Percentiles rank a stretch among this genome's conserved stretches.
These are phyloP conservation scores for Parauchenoglanis punctatus DNA, from an alignment of 2,797 vertebrate species.

Conservation along the genomic window DNA sequence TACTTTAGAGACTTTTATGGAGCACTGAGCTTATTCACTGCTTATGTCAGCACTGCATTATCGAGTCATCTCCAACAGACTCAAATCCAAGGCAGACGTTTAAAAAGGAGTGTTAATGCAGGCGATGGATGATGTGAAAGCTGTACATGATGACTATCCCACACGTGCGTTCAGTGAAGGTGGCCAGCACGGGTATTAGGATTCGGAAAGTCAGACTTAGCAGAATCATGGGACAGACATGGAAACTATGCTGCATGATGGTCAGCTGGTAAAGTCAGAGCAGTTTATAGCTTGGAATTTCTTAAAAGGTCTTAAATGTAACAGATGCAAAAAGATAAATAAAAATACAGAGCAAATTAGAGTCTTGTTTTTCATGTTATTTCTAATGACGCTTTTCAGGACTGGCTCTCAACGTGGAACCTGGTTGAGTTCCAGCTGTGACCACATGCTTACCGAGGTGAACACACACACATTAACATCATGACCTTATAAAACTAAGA, in stretches of 20 bases:
- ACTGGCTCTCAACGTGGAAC: constrained; percentile 19
- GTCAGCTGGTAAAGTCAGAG: constrained; percentile 45
- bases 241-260: constrained; percentile 60
- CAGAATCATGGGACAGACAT: constrained; percentile 50
- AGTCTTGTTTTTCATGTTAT: constrained; percentile 14
- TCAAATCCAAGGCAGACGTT: background rate
- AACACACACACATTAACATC: constrained; percentile 17
- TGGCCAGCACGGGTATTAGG: constrained; percentile 49
- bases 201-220: constrained; percentile 61
- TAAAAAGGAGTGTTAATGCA: constrained; percentile 14
- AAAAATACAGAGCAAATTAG: constrained; percentile 9
- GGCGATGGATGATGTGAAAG: constrained; percentile 1
- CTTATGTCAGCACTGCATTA: background rate
- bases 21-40: constrained; percentile 1
- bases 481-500: constrained; percentile 39
- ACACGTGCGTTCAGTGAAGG: constrained; percentile 5
- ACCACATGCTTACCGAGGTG: constrained; percentile 26
- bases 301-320: constrained; percentile 27
- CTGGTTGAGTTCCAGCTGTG: constrained; percentile 44
- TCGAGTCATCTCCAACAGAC: background rate
- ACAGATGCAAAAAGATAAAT: background rate
- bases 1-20: background rate
- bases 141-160: constrained; percentile 1
- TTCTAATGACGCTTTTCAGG: constrained; percentile 47
- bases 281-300: constrained; percentile 28